Conservation (phyloP, 1,140 invertebrate species). For the Ridgeia piscesae region DNA sequence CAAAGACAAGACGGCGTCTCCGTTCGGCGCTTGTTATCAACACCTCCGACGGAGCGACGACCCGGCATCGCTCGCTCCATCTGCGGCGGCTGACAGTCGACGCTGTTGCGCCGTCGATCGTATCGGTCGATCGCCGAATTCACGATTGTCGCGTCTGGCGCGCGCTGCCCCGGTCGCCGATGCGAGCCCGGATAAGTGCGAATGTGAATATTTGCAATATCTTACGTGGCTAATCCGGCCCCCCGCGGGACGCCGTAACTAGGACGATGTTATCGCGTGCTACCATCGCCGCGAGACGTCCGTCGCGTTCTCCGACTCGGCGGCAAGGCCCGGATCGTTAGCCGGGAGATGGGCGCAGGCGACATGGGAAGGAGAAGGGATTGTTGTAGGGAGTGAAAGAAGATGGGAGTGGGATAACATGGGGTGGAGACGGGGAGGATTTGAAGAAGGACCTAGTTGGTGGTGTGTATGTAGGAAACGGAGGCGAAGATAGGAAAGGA, state of each 20-base stretch:
- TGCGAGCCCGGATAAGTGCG: not conserved
- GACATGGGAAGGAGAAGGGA: not conserved
- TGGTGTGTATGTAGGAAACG: not conserved
- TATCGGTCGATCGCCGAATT: not conserved
- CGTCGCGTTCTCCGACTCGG: not conserved
- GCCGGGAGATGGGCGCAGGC: not conserved
- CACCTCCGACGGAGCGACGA: not conserved
- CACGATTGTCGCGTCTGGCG: not conserved
- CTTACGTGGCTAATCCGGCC: not conserved
- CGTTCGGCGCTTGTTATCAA: not conserved
- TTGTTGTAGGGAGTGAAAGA: not conserved
- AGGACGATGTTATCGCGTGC: not conserved
- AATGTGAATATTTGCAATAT: constrained; percentile 6
- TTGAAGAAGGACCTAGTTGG: not conserved
- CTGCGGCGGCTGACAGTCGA: not conserved
- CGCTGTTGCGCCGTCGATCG: not conserved
- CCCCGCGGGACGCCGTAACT: not conserved
- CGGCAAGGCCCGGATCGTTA: not conserved
- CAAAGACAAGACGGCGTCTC: not conserved
- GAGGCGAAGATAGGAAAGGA: not conserved
- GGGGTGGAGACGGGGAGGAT: not conserved
- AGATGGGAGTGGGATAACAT: not conserved
- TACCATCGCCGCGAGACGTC: not conserved
- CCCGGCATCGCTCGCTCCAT: not conserved
- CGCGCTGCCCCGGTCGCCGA: not conserved